Evolutionary conservation across 2,797 vertebrate genomes (phyloP), one percentile per base, ranked within the genome.

Genomic region (Florisuga fusca): DNA sequence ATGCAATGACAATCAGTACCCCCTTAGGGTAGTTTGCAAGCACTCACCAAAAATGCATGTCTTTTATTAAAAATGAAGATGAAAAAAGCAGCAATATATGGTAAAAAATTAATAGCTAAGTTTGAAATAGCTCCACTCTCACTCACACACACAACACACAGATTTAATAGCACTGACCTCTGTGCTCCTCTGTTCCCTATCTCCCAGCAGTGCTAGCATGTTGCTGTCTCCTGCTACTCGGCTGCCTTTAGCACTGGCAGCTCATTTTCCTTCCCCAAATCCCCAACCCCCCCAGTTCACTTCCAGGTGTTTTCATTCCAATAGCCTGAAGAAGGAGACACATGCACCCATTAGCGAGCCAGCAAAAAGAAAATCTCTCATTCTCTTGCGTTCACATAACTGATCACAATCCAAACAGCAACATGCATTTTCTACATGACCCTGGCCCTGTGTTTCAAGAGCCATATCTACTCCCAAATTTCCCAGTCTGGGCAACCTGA

Each of bases 91-190:
- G 72, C 14, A 89, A 92, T 89, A 94, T 87, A 78, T 1, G 6
- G 58, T 76, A 81, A 94, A 95, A 46, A 46, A 13, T 26, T 83
- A 88, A 81, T 74, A 84, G 15, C 38, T 59, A 27, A 3, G 54
- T 66, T 89, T 84, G 69, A 93, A 94, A 81, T 62, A 69, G 66
- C 15, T 38, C 26, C 63, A 9, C 17, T 73, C 22, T 62, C 55
- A 48, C 34, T 87, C 82, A 50, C 27, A 50, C 54, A 57, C 55
- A 78, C 58, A 82, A 75, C 55, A 84, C 68, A 75, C 57, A 59
- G 33, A 89, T 57, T 79, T 95, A 85, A 94, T 63, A 86, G 79
- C 51, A 36, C 76, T 97, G 94, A 96, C 87, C 93, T 94, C 73
- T 55, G 45, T 88, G 84, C 87, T 91, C 73, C 62, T 88, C 73